These are phyloP conservation scores for Phataginus tricuspis DNA, from an alignment of 2,797 vertebrate species.

Conservation along the genomic window DNA sequence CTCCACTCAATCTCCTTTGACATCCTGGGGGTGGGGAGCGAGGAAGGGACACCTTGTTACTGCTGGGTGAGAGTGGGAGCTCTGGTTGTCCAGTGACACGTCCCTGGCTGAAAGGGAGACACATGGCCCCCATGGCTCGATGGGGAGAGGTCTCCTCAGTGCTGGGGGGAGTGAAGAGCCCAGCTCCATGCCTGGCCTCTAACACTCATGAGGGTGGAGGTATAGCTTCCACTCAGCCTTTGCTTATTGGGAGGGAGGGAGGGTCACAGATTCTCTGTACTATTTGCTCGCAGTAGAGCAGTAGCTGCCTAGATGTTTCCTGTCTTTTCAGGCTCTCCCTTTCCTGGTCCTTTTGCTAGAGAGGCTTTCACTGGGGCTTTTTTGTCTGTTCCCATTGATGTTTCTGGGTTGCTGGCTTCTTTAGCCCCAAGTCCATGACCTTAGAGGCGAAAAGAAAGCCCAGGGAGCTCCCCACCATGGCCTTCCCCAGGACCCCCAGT, in stretches of 20 bases:
- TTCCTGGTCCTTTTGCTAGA: neutral
- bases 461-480: too few relatives aligned
- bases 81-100: neutral
- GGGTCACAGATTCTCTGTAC: neutral
- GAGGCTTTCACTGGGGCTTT: neutral
- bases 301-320: neutral
- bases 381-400: neutral
- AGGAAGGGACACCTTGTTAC: neutral
- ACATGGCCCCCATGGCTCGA: neutral
- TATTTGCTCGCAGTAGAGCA: neutral
- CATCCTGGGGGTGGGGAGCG: neutral
- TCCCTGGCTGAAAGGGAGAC: neutral
- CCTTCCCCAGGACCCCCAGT: neutral
- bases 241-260: neutral
- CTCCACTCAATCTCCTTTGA: neutral
- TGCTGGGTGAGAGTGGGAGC: neutral
- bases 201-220: neutral
- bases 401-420: neutral
- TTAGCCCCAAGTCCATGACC: neutral
- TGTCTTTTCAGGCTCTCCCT: neutral
- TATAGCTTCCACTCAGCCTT: neutral
- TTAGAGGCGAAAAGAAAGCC: neutral
- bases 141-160: neutral
- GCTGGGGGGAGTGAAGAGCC: neutral
- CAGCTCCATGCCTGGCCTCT: neutral